Evolutionary conservation across 2,113 vertebrate species (phyloP), one percentile per base, ranked within the genome.

Genomic region (Campylomormyrus numenius): DNA sequence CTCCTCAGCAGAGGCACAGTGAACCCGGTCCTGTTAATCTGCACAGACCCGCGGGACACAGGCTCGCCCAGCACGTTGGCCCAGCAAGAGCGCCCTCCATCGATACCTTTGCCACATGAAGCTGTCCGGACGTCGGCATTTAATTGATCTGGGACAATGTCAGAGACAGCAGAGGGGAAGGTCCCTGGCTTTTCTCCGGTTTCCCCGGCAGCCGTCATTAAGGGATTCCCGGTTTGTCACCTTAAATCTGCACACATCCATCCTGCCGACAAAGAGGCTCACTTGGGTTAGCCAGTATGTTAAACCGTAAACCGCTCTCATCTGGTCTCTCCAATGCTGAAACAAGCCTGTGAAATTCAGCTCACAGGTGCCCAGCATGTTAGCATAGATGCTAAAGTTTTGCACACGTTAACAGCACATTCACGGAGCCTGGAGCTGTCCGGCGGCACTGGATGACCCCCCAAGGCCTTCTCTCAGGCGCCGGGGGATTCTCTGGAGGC

Each of bases 1-100:
- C 91, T 94, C 92, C 94, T 94, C 93, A 95, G 94, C 94, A 92
- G 89, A 94, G 93, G 92, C 93, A 86, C 90, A 90, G 92, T 80
- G 85, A 92, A 92, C 93, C 90, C 91, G 52, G 85, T 92, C 90
- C 87, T 93, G 92, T 90, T 94, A 93, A 95, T 94, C 93, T 93
- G 89, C 91, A 90, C 90, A 85, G 89, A 49, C 17, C 90, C 62
- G 90, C 58, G 88, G 87, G 27, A 84, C 89, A 87, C 88, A 35
- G 87, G 74, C 89, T 91, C 70, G 46, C 50, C 46, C 88, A 70
- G 90, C 87, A 85, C 45, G 13, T 66, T 39, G 53, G 91, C 91
- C 89, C 58, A 84, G 92, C 90, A 56, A 74, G 87, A 83, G n/a
- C 84, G 74, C 50, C 84, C 89, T 92, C 92, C 94, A 94, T 95